Percentiles rank a stretch among this genome's conserved stretches.
Conservation (phyloP, 2,797 vertebrate species). For the Pogonophryne albipinna region DNA sequence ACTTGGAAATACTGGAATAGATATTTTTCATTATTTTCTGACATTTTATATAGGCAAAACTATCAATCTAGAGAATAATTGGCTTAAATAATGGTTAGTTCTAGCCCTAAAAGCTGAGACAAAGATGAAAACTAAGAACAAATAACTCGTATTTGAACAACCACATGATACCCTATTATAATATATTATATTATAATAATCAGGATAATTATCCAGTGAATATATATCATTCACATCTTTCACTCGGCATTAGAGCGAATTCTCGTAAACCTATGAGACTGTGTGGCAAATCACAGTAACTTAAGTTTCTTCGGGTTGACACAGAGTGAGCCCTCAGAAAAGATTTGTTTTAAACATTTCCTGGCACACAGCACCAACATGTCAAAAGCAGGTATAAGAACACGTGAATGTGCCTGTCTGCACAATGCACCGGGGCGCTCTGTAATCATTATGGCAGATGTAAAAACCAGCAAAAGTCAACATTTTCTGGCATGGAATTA, state of each 20-base stretch:
- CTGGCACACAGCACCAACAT: slow-evolving; percentile 29
- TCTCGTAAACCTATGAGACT: neutral
- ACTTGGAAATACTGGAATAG: too few relatives aligned
- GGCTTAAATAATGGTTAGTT: too few relatives aligned
- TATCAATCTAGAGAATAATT: too few relatives aligned
- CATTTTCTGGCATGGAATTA: slow-evolving; percentile 46
- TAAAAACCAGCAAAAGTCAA: slow-evolving; percentile 58
- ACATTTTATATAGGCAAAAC: too few relatives aligned
- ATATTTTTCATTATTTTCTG: too few relatives aligned
- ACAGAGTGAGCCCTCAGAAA: slow-evolving; percentile 3
- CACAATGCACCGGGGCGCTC: slow-evolving; percentile 32
- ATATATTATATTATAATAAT: neutral
- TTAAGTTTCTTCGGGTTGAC: neutral
- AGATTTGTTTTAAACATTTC: slow-evolving; percentile 5
- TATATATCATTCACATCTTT: neutral
- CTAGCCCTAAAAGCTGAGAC: too few relatives aligned
- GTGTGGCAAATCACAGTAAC: slow-evolving; percentile 9
- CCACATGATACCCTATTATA: neutral
- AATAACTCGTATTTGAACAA: neutral
- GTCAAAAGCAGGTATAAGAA: slow-evolving; percentile 50
- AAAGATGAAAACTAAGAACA: neutral
- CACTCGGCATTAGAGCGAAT: neutral
- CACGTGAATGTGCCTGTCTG: slow-evolving; percentile 35
- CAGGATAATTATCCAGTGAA: neutral
- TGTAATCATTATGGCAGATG: slow-evolving; percentile 67